These are phyloP conservation scores for Microplitis mediator DNA, from an alignment of 1,140 invertebrate genomes.

Conservation along the genomic window DNA sequence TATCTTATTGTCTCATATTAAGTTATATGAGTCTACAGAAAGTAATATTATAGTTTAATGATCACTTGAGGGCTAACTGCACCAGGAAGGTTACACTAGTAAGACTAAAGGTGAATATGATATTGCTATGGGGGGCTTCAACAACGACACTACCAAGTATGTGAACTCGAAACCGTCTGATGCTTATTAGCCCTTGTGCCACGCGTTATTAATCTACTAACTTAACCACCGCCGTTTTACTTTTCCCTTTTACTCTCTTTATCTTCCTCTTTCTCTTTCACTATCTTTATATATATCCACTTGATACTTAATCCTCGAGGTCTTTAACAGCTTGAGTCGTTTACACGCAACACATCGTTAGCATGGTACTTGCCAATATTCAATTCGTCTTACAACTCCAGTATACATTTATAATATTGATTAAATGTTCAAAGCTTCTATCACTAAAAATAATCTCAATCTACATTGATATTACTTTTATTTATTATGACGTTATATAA, in stretches of 20 bases:
- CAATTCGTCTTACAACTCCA: neutral
- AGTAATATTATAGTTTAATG: constrained; percentile 62
- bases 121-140: constrained; percentile 53
- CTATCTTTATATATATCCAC: neutral
- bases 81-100: neutral
- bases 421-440: no score
- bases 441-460: no score
- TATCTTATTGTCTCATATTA: constrained; percentile 26
- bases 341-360: constrained; percentile 12
- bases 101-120: constrained; percentile 51
- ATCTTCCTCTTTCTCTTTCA: neutral
- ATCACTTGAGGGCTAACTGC: constrained; percentile 29
- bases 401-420: no score
- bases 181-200: constrained; percentile 55
- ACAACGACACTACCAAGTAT: neutral
- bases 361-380: constrained; percentile 17
- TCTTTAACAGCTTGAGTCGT: neutral
- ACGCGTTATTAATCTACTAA: constrained; percentile 61
- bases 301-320: neutral
- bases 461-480: no score
- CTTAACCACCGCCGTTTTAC: constrained; percentile 29
- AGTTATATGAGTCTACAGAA: constrained; percentile 40
- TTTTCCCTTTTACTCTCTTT: neutral
- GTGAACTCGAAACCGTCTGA: constrained; percentile 51
- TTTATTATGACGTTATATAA: no score